These are phyloP conservation scores for Macrostomum lignano DNA, from an alignment of 1,140 invertebrate genomes.

Conservation along the genomic window DNA sequence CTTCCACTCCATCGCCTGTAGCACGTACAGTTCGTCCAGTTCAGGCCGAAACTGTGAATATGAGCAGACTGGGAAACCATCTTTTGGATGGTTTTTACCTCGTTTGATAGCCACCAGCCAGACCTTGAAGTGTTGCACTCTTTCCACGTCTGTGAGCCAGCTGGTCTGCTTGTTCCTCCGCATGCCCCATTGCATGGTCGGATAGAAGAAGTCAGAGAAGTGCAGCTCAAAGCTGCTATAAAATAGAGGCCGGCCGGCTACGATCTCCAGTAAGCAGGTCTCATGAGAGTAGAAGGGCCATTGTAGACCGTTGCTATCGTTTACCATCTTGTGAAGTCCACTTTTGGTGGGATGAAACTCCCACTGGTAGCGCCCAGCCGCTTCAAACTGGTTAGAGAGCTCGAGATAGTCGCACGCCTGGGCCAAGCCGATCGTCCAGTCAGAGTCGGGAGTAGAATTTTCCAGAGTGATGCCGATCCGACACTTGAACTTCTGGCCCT, in stretches of 20 bases:
- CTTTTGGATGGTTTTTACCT: not conserved
- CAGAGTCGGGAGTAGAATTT: not conserved
- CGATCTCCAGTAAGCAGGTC: constrained; percentile 3
- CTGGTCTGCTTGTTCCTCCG: not conserved
- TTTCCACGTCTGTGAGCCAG: constrained; percentile 4
- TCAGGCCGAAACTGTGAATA: too few relatives aligned
- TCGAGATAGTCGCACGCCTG: constrained; percentile 5
- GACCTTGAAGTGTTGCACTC: constrained; percentile 6
- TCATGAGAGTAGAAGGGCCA: constrained; percentile 4
- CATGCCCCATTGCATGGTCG: constrained; percentile 5
- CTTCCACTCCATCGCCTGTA: constrained; percentile 5
- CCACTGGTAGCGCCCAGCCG: constrained; percentile 4
- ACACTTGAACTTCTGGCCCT: constrained; percentile 6
- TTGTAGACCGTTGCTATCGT: constrained; percentile 6
- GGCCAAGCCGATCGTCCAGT: constrained; percentile 5
- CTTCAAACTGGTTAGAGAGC: constrained; percentile 2
- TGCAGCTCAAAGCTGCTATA: not conserved
- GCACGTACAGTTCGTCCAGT: constrained; percentile 2
- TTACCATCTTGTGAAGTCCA: constrained; percentile 3
- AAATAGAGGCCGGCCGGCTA: not conserved
- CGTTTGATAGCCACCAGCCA: constrained; percentile 5
- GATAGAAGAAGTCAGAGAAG: constrained; percentile 5
- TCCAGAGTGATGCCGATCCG: not conserved
- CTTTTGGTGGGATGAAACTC: constrained; percentile 5
- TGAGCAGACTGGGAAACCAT: not conserved